These are phyloP conservation scores for Tenrec ecaudatus DNA, from an alignment of 2,113 vertebrate species.

Conservation along the genomic window DNA sequence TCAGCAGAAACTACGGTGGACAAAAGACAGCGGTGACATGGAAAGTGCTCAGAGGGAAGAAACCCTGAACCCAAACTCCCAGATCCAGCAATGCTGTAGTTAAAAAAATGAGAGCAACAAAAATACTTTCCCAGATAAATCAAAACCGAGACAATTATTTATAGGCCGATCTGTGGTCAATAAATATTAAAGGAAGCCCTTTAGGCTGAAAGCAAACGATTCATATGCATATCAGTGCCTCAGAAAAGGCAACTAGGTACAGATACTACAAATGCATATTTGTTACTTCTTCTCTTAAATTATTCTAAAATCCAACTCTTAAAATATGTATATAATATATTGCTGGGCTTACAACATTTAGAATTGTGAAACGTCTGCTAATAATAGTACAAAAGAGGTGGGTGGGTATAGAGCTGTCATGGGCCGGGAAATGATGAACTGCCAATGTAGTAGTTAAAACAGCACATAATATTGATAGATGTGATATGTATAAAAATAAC, in stretches of 20 bases:
- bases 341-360: not conserved
- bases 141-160: not conserved
- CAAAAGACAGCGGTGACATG: not conserved
- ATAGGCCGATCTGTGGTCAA: not conserved
- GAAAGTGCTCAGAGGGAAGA: not conserved
- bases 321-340: slow-evolving; percentile 29
- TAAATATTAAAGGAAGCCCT: not conserved
- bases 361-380: slow-evolving; percentile 4
- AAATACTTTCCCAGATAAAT: not conserved
- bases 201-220: not conserved
- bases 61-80: not conserved
- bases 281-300: slow-evolving; percentile 10
- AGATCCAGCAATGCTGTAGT: not conserved
- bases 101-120: not conserved
- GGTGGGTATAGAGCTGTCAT: not conserved
- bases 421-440: not conserved
- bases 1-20: not conserved
- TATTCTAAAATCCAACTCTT: slow-evolving; percentile 37
- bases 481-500: not conserved
- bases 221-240: not conserved
- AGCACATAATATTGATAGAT: not conserved
- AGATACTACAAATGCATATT: not conserved
- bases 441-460: not conserved
- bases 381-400: not conserved
- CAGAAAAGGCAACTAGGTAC: slow-evolving; percentile 28